phyloP scores from a whole-genome alignment of 30 jellyfish, hydroid and myxozoan genomes.

The Pseudorhiza aurosa region DNA sequence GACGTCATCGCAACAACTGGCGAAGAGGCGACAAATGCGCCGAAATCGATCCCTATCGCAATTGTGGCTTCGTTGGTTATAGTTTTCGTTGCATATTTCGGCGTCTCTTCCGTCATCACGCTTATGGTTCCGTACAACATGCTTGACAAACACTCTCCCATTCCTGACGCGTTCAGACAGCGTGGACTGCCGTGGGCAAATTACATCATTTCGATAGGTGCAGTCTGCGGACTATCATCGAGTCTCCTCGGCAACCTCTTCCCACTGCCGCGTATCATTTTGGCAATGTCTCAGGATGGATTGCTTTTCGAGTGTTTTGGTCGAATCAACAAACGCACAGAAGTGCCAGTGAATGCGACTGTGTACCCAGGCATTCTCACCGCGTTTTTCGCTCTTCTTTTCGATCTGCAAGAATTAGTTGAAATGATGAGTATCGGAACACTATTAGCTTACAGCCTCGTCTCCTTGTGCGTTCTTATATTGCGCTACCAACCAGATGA shows the following conservation, averaged over 20 bases:
- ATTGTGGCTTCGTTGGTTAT: slow-evolving; percentile 92
- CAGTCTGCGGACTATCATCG: slow-evolving; percentile 98
- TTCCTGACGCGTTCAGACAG: slow-evolving; percentile 93
- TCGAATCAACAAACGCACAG: slow-evolving; percentile 72
- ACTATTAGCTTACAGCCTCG: slow-evolving; percentile 96
- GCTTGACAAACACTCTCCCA: slow-evolving; percentile 93
- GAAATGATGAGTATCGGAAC: slow-evolving; percentile 99
- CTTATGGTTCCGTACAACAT: slow-evolving; percentile 80
- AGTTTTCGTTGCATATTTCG: slow-evolving; percentile 88
- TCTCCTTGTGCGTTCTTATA: slow-evolving; percentile 94
- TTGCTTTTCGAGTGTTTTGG: slow-evolving; percentile 80
- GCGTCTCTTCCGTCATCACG: slow-evolving; percentile 88
- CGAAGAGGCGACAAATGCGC: slow-evolving; percentile 98
- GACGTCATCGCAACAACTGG: slow-evolving; percentile 99
- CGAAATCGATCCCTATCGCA: slow-evolving; percentile 98
- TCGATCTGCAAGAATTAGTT: slow-evolving; percentile 97
- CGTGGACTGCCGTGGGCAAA: slow-evolving; percentile 99
- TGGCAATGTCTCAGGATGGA: slow-evolving; percentile 98
- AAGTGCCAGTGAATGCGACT: slow-evolving; percentile 99
- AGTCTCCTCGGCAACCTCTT: slow-evolving; percentile 96
- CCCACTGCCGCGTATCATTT: slow-evolving; percentile 97
- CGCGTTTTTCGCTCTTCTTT: slow-evolving; percentile 93
- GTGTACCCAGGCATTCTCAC: slow-evolving; percentile 98
- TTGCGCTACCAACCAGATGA: slow-evolving; percentile 98
- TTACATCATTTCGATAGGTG: slow-evolving; percentile 96